Conservation (phyloP, 2,797 vertebrate species). For the Halcyon leucocephala region DNA sequence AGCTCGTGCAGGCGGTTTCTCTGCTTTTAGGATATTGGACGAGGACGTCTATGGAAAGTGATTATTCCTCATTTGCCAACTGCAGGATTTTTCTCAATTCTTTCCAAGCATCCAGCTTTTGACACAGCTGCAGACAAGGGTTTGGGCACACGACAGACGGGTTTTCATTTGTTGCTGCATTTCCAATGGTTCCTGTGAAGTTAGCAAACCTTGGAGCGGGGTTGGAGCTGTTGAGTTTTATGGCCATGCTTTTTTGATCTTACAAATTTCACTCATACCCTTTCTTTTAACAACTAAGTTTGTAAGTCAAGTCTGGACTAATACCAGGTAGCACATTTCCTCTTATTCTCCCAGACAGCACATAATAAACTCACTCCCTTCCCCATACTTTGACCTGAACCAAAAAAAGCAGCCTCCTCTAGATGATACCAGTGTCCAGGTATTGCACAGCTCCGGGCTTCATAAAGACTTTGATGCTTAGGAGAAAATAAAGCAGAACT, state of each 20-base stretch:
- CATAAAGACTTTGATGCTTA: neutral
- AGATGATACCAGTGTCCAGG: neutral
- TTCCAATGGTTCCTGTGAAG: neutral
- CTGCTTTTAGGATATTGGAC: neutral
- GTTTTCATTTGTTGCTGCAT: neutral
- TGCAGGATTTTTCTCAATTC: neutral
- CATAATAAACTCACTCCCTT: neutral
- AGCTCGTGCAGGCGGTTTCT: neutral
- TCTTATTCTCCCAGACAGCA: neutral
- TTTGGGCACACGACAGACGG: neutral
- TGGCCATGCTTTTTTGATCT: neutral
- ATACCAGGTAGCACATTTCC: neutral
- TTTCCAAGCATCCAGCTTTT: neutral
- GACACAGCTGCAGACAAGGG: neutral
- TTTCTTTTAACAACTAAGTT: neutral
- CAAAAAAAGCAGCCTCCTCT: neutral
- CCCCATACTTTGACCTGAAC: neutral
- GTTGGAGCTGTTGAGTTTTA: neutral
- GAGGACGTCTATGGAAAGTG: neutral
- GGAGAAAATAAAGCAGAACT: neutral
- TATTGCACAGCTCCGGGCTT: neutral
- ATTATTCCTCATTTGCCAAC: neutral
- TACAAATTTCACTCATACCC: neutral
- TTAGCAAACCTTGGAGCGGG: neutral
- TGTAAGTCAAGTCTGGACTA: neutral